These are phyloP conservation scores for Paedocypris micromegethes DNA, from an alignment of 2,797 vertebrate genomes.

Conservation along the genomic window DNA sequence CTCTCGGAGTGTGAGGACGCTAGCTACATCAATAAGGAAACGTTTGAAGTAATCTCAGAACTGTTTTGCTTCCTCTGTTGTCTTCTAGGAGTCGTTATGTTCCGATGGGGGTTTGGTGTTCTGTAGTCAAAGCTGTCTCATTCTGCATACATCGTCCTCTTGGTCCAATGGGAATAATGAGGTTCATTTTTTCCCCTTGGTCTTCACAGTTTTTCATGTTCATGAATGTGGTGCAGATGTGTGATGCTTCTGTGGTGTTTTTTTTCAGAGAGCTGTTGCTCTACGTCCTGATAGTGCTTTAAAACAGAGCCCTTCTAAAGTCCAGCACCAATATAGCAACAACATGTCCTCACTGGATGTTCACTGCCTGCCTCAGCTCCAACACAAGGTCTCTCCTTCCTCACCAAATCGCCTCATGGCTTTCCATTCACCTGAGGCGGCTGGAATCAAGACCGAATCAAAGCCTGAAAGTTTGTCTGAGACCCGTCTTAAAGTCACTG, in stretches of 20 bases:
- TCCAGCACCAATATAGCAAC: constrained; percentile 90
- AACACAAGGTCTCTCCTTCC: constrained; percentile 78
- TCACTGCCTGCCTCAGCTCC: constrained; percentile 88
- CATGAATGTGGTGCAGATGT: not conserved
- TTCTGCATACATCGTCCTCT: constrained; percentile 81
- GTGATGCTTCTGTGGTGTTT: constrained; percentile 7
- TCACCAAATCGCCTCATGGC: constrained; percentile 78
- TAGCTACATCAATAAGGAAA: not conserved
- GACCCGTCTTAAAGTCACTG: constrained; percentile 80
- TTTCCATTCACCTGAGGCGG: constrained; percentile 52
- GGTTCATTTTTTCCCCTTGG: constrained; percentile 64
- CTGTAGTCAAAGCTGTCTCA: constrained; percentile 96
- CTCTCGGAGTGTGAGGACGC: not conserved
- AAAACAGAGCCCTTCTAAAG: constrained; percentile 75
- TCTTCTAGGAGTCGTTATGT: constrained; percentile 64
- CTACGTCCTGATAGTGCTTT: constrained; percentile 68
- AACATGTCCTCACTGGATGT: constrained; percentile 93
- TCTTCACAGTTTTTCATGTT: too few relatives aligned
- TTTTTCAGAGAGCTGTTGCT: constrained; percentile 67
- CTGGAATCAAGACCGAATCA: constrained; percentile 70
- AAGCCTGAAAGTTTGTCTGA: constrained; percentile 74
- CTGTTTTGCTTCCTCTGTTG: constrained; percentile 16
- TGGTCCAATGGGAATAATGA: constrained; percentile 75
- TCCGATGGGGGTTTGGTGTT: constrained; percentile 83
- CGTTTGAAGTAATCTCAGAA: too few relatives aligned